phyloP scores from a whole-genome alignment of 2,113 vertebrate genomes.

The Puntigrus tetrazona region DNA sequence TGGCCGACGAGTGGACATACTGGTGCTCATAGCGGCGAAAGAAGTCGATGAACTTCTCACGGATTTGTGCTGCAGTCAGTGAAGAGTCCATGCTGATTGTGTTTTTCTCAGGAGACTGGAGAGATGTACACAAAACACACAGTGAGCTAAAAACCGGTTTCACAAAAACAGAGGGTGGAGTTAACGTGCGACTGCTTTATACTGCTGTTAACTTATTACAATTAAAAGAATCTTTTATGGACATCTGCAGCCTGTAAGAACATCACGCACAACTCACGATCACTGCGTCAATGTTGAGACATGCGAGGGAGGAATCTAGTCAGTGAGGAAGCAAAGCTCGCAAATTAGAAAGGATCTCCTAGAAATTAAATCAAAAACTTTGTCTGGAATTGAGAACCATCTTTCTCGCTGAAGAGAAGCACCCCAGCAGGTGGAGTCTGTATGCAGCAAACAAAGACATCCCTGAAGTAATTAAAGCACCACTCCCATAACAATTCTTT shows the following conservation, averaged over 20 bases:
- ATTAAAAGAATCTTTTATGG: background rate
- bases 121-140: constrained; percentile 21
- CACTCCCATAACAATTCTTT: background rate
- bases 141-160: background rate
- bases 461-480: background rate
- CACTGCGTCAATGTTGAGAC: background rate
- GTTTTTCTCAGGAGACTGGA: constrained; percentile 48
- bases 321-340: background rate
- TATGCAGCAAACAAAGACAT: background rate
- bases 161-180: background rate
- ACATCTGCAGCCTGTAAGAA: background rate
- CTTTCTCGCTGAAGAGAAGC: background rate
- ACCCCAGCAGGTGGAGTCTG: background rate
- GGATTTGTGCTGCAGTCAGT: constrained; percentile 87
- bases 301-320: background rate
- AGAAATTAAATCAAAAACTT: background rate
- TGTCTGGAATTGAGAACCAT: background rate
- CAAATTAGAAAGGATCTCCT: background rate
- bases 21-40: constrained; percentile 85
- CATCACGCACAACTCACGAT: background rate
- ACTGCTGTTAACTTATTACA: background rate
- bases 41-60: constrained; percentile 92
- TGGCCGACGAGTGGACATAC: constrained; percentile 93
- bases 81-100: constrained; percentile 80
- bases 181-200: background rate